phyloP scores from a whole-genome alignment of 2,888 invertebrate genomes.

The Embidobia sp. region DNA sequence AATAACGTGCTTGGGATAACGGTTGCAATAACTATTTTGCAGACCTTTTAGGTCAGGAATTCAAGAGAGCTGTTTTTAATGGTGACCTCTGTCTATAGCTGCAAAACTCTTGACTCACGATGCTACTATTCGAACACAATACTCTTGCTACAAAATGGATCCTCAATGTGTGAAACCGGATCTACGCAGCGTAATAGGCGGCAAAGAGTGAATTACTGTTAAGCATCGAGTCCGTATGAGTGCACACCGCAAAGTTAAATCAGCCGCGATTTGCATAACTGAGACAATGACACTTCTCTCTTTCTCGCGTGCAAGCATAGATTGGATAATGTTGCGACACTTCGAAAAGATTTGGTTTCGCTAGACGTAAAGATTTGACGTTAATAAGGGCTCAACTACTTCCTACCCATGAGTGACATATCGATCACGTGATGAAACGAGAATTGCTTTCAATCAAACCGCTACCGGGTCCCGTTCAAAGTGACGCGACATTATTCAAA shows the following conservation, averaged over 20 bases:
- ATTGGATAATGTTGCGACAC: slow-evolving; percentile 68
- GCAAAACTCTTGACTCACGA: slow-evolving; percentile 18
- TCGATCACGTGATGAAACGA: slow-evolving; percentile 24
- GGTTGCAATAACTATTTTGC: neutral
- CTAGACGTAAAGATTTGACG: slow-evolving; percentile 42
- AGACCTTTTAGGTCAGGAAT: slow-evolving; percentile 3
- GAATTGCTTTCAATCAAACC: slow-evolving; percentile 34
- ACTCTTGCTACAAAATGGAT: slow-evolving; percentile 40
- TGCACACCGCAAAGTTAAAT: slow-evolving; percentile 66
- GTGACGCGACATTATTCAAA: no score
- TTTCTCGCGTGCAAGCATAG: slow-evolving; percentile 59
- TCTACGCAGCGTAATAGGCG: slow-evolving; percentile 64
- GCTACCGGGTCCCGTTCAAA: neutral
- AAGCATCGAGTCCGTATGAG: slow-evolving; percentile 46
- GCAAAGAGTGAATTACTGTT: slow-evolving; percentile 64
- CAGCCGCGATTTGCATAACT: slow-evolving; percentile 71
- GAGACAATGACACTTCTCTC: slow-evolving; percentile 71
- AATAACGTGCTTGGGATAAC: no score
- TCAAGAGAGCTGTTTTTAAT: slow-evolving; percentile 5
- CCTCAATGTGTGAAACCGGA: slow-evolving; percentile 66
- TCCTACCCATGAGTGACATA: slow-evolving; percentile 32
- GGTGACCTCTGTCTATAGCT: no score
- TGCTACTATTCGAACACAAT: slow-evolving; percentile 22
- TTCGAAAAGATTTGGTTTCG: slow-evolving; percentile 63
- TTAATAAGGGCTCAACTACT: slow-evolving; percentile 59